Percentiles rank a stretch among this genome's conserved stretches.
Evolutionary conservation across 1,140 invertebrate genomes (phyloP).

Genomic region (Neodiprion virginianus): DNA sequence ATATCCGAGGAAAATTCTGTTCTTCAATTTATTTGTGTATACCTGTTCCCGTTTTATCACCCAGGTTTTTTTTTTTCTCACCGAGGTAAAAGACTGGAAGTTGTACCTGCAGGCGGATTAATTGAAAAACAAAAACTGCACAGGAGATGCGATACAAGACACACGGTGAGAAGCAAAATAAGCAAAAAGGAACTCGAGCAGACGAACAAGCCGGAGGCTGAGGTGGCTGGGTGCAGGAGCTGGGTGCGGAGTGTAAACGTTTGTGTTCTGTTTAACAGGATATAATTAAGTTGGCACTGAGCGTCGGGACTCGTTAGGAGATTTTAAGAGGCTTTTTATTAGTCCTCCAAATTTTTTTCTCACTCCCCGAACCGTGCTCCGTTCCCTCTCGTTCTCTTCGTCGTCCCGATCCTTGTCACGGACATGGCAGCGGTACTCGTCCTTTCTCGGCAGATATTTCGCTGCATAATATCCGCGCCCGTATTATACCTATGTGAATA

Average conservation of each 20-base stretch:
- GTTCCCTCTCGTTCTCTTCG: not conserved
- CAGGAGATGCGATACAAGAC: not conserved
- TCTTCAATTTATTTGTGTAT: too few species aligned
- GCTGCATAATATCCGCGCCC: too few species aligned
- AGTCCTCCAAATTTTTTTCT: constrained; percentile 1
- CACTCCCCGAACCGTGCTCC: not conserved
- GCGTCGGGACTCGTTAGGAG: constrained; percentile 6
- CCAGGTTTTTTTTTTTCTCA: too few species aligned
- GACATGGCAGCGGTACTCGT: too few species aligned
- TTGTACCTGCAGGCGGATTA: not conserved
- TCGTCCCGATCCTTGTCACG: too few species aligned
- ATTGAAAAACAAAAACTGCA: not conserved
- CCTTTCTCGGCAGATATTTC: too few species aligned
- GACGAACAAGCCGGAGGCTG: not conserved
- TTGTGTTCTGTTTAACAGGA: constrained; percentile 7
- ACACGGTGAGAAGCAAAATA: not conserved
- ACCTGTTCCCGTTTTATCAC: too few species aligned
- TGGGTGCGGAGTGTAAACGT: not conserved
- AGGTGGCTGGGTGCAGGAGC: too few species aligned
- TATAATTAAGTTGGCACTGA: constrained; percentile 7
- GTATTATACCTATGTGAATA: too few species aligned
- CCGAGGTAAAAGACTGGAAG: too few species aligned
- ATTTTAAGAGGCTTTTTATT: constrained; percentile 8
- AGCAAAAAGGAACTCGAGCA: not conserved
- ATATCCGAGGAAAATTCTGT: too few species aligned